Conservation (phyloP, 2,113 vertebrate species). For the Blennius ocellaris region DNA sequence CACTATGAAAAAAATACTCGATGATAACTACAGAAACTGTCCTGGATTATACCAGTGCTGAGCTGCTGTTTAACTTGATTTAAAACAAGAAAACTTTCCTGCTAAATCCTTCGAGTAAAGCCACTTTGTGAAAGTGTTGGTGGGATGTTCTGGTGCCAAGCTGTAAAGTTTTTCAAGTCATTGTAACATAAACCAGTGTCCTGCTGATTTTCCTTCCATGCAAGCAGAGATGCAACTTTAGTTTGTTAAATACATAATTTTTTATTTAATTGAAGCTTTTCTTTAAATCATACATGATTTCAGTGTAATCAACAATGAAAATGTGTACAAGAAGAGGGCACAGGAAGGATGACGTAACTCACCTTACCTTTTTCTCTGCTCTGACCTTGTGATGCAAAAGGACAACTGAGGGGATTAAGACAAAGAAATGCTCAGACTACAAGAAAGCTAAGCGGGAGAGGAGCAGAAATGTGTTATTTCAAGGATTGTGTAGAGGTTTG, state of each 20-base stretch:
- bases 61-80: background rate
- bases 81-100: background rate
- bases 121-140: background rate
- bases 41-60: background rate
- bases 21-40: background rate
- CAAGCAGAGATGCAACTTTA: too few species aligned
- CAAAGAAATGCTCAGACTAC: background rate
- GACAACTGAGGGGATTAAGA: background rate
- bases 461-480: background rate
- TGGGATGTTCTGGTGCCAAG: background rate
- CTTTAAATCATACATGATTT: background rate
- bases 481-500: conserved; percentile 11
- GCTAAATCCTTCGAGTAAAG: background rate
- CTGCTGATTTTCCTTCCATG: background rate
- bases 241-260: too few species aligned
- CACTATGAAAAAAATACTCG: background rate
- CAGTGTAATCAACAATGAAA: background rate
- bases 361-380: conserved; percentile 24
- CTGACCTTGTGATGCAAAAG: conserved; percentile 54
- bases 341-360: conserved; percentile 31
- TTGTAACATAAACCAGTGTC: background rate
- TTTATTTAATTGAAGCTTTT: too few species aligned
- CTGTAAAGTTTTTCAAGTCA: background rate
- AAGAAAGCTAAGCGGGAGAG: background rate
- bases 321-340: conserved; percentile 8